Percentiles rank a stretch among this genome's conserved stretches.
phyloP scores from a whole-genome alignment of 1,140 invertebrate genomes.

The Oedothorax gibbosus region DNA sequence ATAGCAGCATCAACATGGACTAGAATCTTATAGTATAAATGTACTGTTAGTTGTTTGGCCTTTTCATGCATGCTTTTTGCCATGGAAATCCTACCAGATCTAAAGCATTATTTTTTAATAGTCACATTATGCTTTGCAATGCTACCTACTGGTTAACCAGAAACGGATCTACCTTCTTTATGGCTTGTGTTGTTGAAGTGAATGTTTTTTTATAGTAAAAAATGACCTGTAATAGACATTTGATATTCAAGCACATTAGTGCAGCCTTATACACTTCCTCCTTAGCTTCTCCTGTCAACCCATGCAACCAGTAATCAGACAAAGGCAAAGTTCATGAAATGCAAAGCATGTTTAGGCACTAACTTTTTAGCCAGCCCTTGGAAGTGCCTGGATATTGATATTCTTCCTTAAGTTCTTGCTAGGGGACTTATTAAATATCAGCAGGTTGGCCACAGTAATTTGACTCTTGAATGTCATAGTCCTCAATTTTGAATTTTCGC shows the following conservation, averaged over 20 bases:
- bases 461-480: conserved; percentile 25
- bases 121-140: background rate
- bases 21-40: background rate
- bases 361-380: conserved; percentile 1
- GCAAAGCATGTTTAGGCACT: background rate
- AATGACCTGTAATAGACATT: background rate
- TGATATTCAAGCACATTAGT: background rate
- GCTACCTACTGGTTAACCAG: background rate
- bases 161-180: background rate
- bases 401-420: conserved; percentile 11
- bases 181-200: conserved; percentile 5
- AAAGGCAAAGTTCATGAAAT: background rate
- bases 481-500: conserved; percentile 5
- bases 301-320: background rate
- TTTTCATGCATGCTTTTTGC: background rate
- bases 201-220: conserved; percentile 8
- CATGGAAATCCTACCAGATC: background rate
- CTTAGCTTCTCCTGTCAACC: background rate
- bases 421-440: no score
- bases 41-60: conserved; percentile 1
- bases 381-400: conserved; percentile 6
- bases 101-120: conserved; percentile 7
- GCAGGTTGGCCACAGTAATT: background rate
- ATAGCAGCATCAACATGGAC: background rate
- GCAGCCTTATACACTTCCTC: background rate